Evolutionary conservation across 2,797 vertebrate species (phyloP), one percentile per base, ranked within the genome.

Genomic region (Sebastes hubbsi): DNA sequence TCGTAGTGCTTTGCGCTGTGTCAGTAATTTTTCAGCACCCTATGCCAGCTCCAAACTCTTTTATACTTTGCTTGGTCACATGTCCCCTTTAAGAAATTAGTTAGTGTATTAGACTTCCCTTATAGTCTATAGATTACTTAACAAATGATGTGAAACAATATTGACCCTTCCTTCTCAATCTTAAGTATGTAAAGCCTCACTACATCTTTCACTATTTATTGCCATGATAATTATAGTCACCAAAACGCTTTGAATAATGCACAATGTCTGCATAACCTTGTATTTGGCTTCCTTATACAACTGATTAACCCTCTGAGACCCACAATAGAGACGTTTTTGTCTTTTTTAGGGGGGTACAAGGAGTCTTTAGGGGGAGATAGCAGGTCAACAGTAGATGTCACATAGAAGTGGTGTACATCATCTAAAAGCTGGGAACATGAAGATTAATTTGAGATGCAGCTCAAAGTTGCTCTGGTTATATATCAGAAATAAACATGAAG

Each of bases 21-120:
- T 66, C 60, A 73, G 29, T 72, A 27, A 72, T 82, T 66, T 72
- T 16, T 78, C 56, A 79, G 29, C 20, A 32, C 3, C 7, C 13
- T 42, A 25, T 13, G 22, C 12, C 32, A 74, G 14, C 24, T 63
- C n/a, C n/a, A 54, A 75, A 66, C 24, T 60, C 8, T 29, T 63
- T 42, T 7, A 36, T 2, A 16, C 14, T 72, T 65, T 54, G 2
- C 14, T 58, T 67, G 0, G 49, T 59, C 63, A 74, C 14, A 25
- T 70, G 42, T 24, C 5, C 10, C n/a, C 2, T 63, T 58, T 36
- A 36, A 27, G 9, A 77, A 34, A 73, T 18, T 27, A 32, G 49
- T 70, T 14, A 30, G 12, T 29, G 22, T 30, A 20, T 38, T 46
- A 7, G 32, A 11, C 49, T 34, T 56, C 38, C 6, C 6, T 65